These are phyloP conservation scores for Aplocera efformata DNA, from an alignment of 2,888 invertebrate species.

Conservation along the genomic window DNA sequence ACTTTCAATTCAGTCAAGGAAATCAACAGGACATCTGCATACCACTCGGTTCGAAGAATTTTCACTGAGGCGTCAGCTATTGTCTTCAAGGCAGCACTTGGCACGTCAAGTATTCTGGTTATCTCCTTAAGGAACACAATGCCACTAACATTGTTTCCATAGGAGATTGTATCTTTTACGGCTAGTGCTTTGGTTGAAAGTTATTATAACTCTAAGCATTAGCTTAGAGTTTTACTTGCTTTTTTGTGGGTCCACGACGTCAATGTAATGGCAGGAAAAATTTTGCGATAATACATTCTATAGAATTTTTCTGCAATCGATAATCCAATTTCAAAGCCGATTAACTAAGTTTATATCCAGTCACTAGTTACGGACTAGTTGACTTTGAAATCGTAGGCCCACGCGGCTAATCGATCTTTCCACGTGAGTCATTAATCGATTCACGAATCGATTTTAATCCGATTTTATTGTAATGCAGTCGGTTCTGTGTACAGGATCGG, in stretches of 20 bases:
- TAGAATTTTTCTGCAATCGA: constrained; percentile 23
- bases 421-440: constrained; percentile 53
- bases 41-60: constrained; percentile 34
- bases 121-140: constrained; percentile 58
- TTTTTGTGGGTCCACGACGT: constrained; percentile 2
- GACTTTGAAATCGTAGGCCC: constrained; percentile 51
- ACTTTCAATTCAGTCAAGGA: constrained; percentile 10
- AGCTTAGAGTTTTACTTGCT: constrained; percentile 5
- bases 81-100: constrained; percentile 45
- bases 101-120: constrained; percentile 52
- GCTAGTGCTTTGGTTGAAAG: constrained; percentile 34
- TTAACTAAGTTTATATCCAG: constrained; percentile 39
- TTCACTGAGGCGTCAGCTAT: constrained; percentile 37
- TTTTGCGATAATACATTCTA: no score
- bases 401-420: constrained; percentile 50
- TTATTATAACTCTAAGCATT: constrained; percentile 19
- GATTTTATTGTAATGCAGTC: constrained; percentile 42
- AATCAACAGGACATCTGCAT: constrained; percentile 31
- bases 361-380: constrained; percentile 58
- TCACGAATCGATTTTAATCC: constrained; percentile 40
- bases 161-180: constrained; percentile 62
- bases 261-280: no score
- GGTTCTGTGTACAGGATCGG: constrained; percentile 42
- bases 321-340: constrained; percentile 25
- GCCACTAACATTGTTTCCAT: constrained; percentile 56